Base-by-base conservation (phyloP, 2,113 vertebrate genomes). In the Sisor rabdophorus region DNA sequence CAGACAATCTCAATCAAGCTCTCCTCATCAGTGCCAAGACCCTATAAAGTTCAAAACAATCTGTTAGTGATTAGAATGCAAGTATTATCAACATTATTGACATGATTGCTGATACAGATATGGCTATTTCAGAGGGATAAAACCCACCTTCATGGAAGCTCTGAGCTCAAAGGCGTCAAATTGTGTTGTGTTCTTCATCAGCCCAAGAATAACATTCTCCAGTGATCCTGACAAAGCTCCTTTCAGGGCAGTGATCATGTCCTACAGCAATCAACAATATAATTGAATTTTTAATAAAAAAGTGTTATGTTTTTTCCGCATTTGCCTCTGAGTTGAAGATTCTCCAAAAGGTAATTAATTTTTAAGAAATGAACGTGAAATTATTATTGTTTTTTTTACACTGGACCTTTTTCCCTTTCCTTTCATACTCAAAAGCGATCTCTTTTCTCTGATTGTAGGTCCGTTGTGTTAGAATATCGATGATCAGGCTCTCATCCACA, bases 1-100 rank as follows among this genome's bases (percentile, higher is more conserved):
- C 96, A 98, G 85, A 99, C 87, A 54, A 98, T 91, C 89, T 99
- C 97, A 74, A 96, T 95, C 74, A 99, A 93, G 0, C 93, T 94
- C 78, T 96, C 96, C 85, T 99, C 97, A 79, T 98, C 96, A 0
- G 97, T 99, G 64, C 97, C 97, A 80, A 98, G 89, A 0, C 97
- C 97, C 97, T 98, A 85, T 17, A 48, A 56, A 32, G 30, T 19
- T 76, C 3, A 61, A 9, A 6, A 24, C 4, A 67, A 19, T 61
- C 16, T 17, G 4, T n/a, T 60, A 67, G 40, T 44, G 40, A 44
- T 10, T 9, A 44, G 40, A 44, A 9, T 8, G 4, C 40, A 44
- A 10, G 10, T 44, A 44, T 44, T 36, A 7, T 36, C n/a, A n/a
- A n/a, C n/a, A n/a, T n/a, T n/a, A n/a, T n/a, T n/a, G n/a, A n/a